A percentile compares a stretch with the other conserved stretches of the same genome.
These are phyloP conservation scores for Coptodon rendalli DNA, from an alignment of 2,113 vertebrate genomes.

Conservation along the genomic window DNA sequence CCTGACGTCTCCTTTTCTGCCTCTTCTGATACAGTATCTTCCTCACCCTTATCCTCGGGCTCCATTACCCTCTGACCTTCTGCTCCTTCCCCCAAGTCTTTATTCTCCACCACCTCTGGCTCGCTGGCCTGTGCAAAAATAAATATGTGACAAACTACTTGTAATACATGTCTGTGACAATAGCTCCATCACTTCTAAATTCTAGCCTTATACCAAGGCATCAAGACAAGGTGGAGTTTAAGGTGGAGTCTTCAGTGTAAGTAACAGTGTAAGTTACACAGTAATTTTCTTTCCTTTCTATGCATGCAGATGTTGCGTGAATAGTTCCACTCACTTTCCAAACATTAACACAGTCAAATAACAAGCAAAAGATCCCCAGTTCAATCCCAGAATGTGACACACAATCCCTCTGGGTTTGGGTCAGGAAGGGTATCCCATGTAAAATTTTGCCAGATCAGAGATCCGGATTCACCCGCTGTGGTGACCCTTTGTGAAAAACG, in stretches of 20 bases:
- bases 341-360: neutral
- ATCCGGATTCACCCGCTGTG: fast-evolving
- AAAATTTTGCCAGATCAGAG: neutral
- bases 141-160: neutral
- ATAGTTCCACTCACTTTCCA: neutral
- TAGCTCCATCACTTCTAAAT: neutral
- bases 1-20: neutral
- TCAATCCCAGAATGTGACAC: neutral
- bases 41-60: neutral
- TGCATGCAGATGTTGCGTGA: neutral
- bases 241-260: neutral
- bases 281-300: neutral
- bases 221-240: neutral
- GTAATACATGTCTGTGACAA: neutral
- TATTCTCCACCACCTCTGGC: neutral
- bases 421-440: neutral
- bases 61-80: conserved; percentile 3
- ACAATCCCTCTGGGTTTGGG: neutral
- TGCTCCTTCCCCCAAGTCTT: neutral
- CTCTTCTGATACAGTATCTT: neutral
- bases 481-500: neutral
- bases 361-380: neutral
- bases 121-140: conserved; percentile 15
- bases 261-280: neutral
- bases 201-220: neutral